Evolutionary conservation across 1,140 invertebrate genomes (phyloP).

Genomic region (Pogonomyrmex californicus): DNA sequence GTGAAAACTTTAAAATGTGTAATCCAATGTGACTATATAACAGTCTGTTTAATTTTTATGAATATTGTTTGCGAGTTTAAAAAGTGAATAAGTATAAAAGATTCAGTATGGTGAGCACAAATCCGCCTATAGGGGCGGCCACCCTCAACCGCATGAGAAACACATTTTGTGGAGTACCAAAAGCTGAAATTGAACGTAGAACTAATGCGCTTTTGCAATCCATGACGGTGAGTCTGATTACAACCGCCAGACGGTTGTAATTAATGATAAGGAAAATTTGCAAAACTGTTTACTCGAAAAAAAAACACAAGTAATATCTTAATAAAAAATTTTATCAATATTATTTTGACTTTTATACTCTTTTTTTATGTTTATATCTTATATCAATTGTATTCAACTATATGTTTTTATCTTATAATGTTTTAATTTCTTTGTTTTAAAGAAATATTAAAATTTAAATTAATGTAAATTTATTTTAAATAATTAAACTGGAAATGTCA

Average conservation of each 20-base stretch:
- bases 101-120: conserved; percentile 77
- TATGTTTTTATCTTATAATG: not conserved
- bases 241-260: not conserved
- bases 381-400: not conserved
- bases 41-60: not conserved
- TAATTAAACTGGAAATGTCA: not conserved
- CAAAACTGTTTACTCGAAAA: not conserved
- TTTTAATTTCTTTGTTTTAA: not conserved
- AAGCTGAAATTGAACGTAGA: conserved; percentile 91
- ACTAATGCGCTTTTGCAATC: conserved; percentile 90
- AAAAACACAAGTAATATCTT: not conserved
- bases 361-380: not conserved
- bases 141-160: conserved; percentile 83
- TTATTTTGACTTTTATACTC: not conserved
- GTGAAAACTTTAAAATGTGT: not conserved
- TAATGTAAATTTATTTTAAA: not conserved
- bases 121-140: conserved; percentile 63
- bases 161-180: conserved; percentile 92
- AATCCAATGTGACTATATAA: not conserved
- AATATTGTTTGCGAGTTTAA: not conserved
- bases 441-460: conserved; percentile 11
- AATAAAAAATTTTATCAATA: not conserved
- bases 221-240: conserved; percentile 91
- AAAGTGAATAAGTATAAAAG: conserved; percentile 18
- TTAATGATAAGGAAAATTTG: not conserved